Conservation (phyloP, 2,113 vertebrate genomes). For the Haemorhous mexicanus region DNA sequence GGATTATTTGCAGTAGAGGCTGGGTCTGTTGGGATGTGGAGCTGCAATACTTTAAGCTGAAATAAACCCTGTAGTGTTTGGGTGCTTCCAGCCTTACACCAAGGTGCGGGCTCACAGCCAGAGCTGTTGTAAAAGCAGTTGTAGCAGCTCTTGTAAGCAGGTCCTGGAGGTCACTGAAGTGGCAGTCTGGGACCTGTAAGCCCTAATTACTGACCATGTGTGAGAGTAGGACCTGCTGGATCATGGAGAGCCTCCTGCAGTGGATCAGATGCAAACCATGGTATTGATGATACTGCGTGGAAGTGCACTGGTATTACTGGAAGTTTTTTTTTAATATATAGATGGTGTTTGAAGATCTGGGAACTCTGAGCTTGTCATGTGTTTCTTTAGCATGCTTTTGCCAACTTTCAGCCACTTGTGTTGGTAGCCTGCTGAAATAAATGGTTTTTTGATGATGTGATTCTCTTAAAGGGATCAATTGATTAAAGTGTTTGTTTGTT, state of each 20-base stretch:
- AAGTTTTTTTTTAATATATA: background rate
- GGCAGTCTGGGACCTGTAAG: background rate
- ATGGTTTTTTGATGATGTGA: background rate
- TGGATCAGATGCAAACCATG: background rate
- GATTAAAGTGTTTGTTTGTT: background rate
- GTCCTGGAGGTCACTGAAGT: background rate
- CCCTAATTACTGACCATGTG: background rate
- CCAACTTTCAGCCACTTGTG: background rate
- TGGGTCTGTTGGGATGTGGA: background rate
- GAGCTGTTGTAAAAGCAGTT: background rate
- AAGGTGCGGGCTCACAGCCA: background rate
- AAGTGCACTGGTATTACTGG: background rate
- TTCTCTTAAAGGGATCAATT: background rate
- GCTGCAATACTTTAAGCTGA: background rate
- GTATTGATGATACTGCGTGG: fast-evolving
- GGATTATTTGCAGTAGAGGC: background rate
- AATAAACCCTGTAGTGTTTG: background rate
- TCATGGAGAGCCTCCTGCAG: background rate
- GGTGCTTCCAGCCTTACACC: background rate
- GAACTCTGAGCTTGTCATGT: background rate
- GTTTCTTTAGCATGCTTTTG: background rate
- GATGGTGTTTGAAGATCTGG: background rate
- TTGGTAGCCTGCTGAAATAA: background rate
- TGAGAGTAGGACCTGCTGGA: background rate
- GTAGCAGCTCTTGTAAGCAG: background rate